phyloP scores from a whole-genome alignment of 1,140 invertebrate genomes.

The Euura saliciscinereae region DNA sequence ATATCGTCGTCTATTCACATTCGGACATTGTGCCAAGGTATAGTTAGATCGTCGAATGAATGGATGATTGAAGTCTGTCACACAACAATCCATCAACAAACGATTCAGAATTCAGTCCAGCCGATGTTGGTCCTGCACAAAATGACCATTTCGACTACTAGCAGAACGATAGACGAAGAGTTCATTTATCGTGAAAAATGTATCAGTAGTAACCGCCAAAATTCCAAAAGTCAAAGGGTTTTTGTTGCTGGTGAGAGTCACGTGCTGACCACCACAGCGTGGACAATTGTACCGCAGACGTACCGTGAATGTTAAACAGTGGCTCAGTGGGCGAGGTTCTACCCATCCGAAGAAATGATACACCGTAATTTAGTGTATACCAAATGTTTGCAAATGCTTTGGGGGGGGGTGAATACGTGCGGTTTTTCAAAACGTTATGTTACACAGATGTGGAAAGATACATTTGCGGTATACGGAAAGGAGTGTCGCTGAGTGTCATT shows the following conservation, averaged over 20 bases:
- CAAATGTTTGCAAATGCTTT: conserved; percentile 33
- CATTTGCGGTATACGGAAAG: conserved; percentile 21
- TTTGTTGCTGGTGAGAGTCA: neutral
- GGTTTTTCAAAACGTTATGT: conserved; percentile 28
- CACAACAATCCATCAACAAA: no score
- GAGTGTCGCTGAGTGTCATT: conserved; percentile 43
- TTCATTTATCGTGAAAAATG: neutral
- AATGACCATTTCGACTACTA: no score
- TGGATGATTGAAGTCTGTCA: no score
- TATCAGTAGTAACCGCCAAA: neutral
- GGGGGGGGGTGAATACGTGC: conserved; percentile 23
- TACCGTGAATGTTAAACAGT: no score
- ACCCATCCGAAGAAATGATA: conserved; percentile 15
- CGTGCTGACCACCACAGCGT: neutral
- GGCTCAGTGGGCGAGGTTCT: no score
- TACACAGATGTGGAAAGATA: conserved; percentile 33
- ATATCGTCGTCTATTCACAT: no score
- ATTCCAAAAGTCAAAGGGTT: neutral
- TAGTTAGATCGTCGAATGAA: no score
- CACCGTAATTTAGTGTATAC: conserved; percentile 26
- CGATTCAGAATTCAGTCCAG: no score
- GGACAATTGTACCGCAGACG: neutral
- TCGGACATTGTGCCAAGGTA: no score
- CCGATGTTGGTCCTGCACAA: no score
- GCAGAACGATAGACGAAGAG: neutral